Evolutionary conservation across 2,888 invertebrate genomes (phyloP).

Genomic region (Oxytorus armatus): DNA sequence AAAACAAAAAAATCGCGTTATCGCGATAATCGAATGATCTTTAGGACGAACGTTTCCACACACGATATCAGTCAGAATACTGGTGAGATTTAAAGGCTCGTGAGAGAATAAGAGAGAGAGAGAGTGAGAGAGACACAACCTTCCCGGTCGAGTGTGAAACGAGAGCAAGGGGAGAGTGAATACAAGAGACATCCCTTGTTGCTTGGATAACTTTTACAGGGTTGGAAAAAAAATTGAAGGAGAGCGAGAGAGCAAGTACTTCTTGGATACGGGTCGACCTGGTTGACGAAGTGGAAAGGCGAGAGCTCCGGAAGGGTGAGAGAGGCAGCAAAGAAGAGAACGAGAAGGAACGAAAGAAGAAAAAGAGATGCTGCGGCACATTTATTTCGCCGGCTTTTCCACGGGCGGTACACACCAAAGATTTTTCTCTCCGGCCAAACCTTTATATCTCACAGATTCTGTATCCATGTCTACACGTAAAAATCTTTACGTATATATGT

Average conservation of each 20-base stretch:
- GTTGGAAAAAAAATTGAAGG: constrained; percentile 17
- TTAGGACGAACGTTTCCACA: constrained; percentile 17
- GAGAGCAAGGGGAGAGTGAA: constrained; percentile 37
- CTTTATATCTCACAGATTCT: constrained; percentile 37
- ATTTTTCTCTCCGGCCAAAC: constrained; percentile 17
- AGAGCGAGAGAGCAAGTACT: constrained; percentile 4
- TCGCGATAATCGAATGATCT: constrained; percentile 34
- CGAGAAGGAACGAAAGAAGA: constrained; percentile 35
- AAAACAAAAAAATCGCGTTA: background rate
- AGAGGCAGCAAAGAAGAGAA: constrained; percentile 13
- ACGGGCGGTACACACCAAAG: constrained; percentile 44
- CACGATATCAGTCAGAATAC: constrained; percentile 18
- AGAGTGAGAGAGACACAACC: constrained; percentile 1
- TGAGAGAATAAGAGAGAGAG: no score
- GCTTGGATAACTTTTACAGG: constrained; percentile 42
- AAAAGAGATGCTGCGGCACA: constrained; percentile 57
- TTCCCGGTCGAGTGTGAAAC: constrained; percentile 59
- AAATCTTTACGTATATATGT: constrained; percentile 27
- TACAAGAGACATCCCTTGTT: constrained; percentile 24
- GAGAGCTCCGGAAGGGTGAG: constrained; percentile 32
- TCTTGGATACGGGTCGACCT: constrained; percentile 59
- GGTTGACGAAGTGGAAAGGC: constrained; percentile 62
- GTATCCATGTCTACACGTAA: constrained; percentile 4
- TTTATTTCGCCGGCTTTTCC: constrained; percentile 61
- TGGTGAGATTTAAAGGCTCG: constrained; percentile 46